These are phyloP conservation scores for Anorthoa munda DNA, from an alignment of 2,888 invertebrate genomes.

Conservation along the genomic window DNA sequence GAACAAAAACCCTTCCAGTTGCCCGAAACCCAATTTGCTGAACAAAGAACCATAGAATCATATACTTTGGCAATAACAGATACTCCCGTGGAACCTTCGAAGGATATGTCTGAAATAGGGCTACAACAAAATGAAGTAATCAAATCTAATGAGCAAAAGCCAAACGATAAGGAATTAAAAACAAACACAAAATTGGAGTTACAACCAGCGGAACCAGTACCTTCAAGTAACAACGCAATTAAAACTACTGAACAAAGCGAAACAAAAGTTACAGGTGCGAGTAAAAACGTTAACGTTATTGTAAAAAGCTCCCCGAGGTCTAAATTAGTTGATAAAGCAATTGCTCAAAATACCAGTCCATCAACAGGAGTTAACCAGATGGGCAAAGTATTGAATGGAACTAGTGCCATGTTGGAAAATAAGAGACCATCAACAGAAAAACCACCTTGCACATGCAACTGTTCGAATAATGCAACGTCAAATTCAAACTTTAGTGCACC, in stretches of 20 bases:
- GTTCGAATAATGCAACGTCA: conserved; percentile 36
- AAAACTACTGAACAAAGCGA: conserved; percentile 11
- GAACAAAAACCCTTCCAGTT: conserved; percentile 3
- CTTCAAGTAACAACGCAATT: background rate
- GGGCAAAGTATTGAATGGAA: conserved; percentile 6
- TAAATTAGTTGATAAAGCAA: conserved; percentile 19
- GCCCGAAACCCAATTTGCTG: background rate
- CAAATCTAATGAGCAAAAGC: background rate
- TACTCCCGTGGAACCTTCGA: background rate
- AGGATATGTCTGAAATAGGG: background rate
- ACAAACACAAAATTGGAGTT: background rate
- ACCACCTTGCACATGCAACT: conserved; percentile 38
- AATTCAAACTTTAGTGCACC: conserved; percentile 31
- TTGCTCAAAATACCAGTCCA: conserved; percentile 24
- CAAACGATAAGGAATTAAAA: conserved; percentile 6
- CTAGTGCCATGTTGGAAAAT: conserved; percentile 6
- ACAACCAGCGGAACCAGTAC: background rate
- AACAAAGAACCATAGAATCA: conserved; percentile 1
- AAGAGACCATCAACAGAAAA: conserved; percentile 23
- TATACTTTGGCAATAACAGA: conserved; percentile 14
- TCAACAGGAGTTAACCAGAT: conserved; percentile 21
- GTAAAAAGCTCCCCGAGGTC: conserved; percentile 6
- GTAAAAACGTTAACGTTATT: conserved; percentile 1
- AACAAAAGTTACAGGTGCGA: conserved; percentile 6
- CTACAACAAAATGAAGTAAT: conserved; percentile 6